These are phyloP conservation scores for Sylvilagus bachmani DNA, from an alignment of 2,113 vertebrate genomes.

Conservation along the genomic window DNA sequence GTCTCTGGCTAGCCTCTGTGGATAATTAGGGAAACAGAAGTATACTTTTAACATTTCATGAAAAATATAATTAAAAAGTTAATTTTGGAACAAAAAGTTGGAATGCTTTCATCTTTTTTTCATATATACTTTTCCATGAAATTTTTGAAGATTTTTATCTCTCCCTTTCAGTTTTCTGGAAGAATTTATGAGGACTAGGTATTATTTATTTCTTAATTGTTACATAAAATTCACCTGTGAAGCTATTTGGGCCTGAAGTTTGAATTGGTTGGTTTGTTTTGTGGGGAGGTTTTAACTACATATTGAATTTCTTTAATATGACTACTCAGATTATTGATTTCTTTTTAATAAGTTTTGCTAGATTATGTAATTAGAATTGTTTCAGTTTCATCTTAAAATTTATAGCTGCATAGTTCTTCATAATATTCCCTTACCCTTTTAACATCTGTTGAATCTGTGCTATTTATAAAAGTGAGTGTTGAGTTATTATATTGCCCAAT, in stretches of 20 bases:
- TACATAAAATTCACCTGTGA: not conserved
- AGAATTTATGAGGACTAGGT: not conserved
- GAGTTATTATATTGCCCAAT: not conserved
- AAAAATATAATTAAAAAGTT: too few relatives aligned
- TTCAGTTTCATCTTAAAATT: conserved; percentile 24
- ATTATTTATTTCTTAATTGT: not conserved
- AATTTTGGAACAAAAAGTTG: too few relatives aligned
- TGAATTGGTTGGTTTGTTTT: not conserved
- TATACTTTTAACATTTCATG: too few relatives aligned
- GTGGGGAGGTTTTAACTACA: not conserved
- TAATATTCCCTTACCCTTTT: conserved; percentile 23
- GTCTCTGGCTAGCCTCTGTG: not conserved
- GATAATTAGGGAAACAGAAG: not conserved
- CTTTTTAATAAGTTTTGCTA: conserved; percentile 4
- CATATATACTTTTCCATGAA: too few relatives aligned
- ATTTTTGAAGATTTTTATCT: not conserved
- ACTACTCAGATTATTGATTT: not conserved
- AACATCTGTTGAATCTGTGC: not conserved
- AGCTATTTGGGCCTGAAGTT: not conserved
- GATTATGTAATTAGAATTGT: not conserved
- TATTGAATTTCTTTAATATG: not conserved
- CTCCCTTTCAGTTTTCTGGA: conserved; percentile 30
- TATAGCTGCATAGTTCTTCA: not conserved
- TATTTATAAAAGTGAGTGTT: not conserved
- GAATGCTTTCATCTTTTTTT: too few relatives aligned